phyloP scores from a whole-genome alignment of 1,140 invertebrate species.

The Drosophila prosaltans region DNA sequence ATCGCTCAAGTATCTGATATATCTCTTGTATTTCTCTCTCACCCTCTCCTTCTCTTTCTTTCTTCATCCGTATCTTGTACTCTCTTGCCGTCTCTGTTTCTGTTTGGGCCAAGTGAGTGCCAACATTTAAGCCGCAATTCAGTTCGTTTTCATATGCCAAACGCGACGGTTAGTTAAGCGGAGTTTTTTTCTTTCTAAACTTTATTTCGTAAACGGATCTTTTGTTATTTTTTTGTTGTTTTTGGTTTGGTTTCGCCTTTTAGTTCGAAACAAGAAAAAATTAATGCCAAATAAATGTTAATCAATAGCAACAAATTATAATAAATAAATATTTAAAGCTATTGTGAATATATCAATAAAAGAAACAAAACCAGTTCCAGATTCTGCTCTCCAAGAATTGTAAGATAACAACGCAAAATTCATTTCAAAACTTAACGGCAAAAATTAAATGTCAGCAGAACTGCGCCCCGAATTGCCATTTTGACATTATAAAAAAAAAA shows the following conservation, averaged over 20 bases:
- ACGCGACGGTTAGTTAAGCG: slow-evolving; percentile 51
- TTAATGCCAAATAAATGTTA: slow-evolving; percentile 55
- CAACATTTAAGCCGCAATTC: slow-evolving; percentile 27
- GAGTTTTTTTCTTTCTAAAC: not conserved
- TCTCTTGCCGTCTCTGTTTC: slow-evolving; percentile 19
- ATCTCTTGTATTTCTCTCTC: slow-evolving; percentile 9
- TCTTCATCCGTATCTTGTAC: slow-evolving; percentile 1
- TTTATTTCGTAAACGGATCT: slow-evolving; percentile 4
- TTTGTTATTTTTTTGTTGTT: not conserved
- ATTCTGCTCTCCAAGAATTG: slow-evolving; percentile 68
- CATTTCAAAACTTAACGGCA: slow-evolving; percentile 44
- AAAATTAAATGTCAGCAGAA: slow-evolving; percentile 68
- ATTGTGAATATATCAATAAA: slow-evolving; percentile 43
- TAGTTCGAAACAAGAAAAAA: slow-evolving; percentile 30
- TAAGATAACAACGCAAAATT: slow-evolving; percentile 52
- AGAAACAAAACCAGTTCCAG: slow-evolving; percentile 10
- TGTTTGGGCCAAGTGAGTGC: slow-evolving; percentile 38
- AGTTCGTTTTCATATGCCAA: slow-evolving; percentile 55
- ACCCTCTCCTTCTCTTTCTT: not conserved
- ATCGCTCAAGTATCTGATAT: slow-evolving; percentile 50
- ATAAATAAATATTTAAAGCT: slow-evolving; percentile 31
- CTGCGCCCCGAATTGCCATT: slow-evolving; percentile 54
- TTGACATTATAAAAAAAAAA: slow-evolving; percentile 45
- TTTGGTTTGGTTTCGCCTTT: slow-evolving; percentile 2
- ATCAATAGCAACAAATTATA: slow-evolving; percentile 56